These are phyloP conservation scores for Parotia lawesii DNA, from an alignment of 2,113 vertebrate genomes.

Conservation along the genomic window DNA sequence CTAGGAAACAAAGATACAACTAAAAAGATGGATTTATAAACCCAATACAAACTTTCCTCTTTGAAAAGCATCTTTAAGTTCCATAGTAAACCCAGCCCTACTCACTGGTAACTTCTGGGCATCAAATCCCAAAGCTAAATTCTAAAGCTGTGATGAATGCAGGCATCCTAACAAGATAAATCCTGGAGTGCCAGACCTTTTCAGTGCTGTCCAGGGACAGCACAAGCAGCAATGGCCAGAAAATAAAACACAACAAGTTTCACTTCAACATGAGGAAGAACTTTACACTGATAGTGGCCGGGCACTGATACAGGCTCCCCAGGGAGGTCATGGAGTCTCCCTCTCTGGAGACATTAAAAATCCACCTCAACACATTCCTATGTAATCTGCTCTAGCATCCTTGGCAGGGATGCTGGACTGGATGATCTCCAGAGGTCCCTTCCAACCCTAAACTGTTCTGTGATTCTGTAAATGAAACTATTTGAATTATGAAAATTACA, in stretches of 20 bases:
- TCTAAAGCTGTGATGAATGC: background rate
- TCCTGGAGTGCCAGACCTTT: background rate
- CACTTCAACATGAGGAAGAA: background rate
- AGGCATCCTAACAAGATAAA: background rate
- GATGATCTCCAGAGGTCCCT: background rate
- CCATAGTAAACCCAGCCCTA: background rate
- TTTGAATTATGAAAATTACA: background rate
- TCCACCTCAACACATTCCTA: background rate
- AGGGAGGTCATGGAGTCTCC: accelerated
- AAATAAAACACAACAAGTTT: background rate
- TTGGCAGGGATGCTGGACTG: background rate
- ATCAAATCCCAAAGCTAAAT: background rate
- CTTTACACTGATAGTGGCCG: accelerated
- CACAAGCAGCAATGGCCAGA: background rate
- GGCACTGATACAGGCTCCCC: background rate
- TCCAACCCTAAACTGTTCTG: background rate
- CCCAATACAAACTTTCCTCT: background rate
- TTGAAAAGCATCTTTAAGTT: background rate
- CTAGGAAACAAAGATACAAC: accelerated
- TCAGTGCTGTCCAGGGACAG: background rate
- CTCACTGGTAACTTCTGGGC: background rate
- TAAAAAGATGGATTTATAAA: background rate
- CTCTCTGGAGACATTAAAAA: background rate
- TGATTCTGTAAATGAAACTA: background rate
- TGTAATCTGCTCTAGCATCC: background rate